These are phyloP conservation scores for Clarias gariepinus DNA, from an alignment of 2,113 vertebrate genomes.

Conservation along the genomic window DNA sequence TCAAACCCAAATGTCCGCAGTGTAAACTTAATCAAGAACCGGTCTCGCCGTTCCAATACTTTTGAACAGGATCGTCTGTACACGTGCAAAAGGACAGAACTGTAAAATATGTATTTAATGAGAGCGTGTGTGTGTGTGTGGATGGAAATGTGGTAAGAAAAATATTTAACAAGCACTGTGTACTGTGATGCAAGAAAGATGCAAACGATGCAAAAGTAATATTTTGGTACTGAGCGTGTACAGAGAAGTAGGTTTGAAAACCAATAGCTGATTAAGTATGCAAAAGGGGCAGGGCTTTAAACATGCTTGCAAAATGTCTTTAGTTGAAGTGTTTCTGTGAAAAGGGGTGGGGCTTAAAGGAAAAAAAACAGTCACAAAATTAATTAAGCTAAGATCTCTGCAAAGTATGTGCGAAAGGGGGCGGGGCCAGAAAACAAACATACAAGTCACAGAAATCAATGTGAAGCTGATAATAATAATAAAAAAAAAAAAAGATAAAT, in stretches of 20 bases:
- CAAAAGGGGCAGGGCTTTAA: background rate
- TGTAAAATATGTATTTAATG: too few species aligned
- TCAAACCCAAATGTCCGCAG: too few species aligned
- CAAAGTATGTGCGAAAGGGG: background rate
- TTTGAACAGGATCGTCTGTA: too few species aligned
- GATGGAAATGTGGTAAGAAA: too few species aligned
- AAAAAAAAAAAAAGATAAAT: background rate
- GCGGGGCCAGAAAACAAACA: background rate
- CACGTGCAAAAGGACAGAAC: too few species aligned
- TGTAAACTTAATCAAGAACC: too few species aligned
- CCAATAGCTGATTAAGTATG: background rate
- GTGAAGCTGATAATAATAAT: background rate
- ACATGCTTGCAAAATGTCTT: background rate
- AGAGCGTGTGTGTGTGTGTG: too few species aligned
- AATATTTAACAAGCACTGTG: too few species aligned
- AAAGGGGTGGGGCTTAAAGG: background rate
- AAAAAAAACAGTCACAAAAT: background rate
- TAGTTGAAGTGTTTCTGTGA: background rate
- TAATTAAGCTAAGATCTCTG: background rate
- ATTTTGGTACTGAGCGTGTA: too few species aligned
- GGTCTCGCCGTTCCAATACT: too few species aligned
- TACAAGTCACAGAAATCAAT: background rate
- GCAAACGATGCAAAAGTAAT: too few species aligned
- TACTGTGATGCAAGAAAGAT: too few species aligned
- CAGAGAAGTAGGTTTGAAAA: background rate